Base-by-base conservation (phyloP, 2,888 invertebrate genomes). In the Axea sp. region DNA sequence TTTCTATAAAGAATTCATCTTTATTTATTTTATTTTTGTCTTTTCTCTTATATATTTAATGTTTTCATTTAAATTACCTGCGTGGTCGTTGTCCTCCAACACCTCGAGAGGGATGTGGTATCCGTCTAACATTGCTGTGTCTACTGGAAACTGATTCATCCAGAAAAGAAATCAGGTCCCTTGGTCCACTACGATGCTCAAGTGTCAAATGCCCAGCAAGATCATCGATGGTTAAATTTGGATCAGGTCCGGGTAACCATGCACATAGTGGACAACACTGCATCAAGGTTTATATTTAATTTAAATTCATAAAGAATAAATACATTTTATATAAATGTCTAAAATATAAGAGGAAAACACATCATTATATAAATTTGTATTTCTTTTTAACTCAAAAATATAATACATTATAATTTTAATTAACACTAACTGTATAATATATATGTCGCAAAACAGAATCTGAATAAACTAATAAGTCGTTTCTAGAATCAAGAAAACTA, bases 251-350 rank as follows among this genome's bases (percentile, higher is more conserved):
- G 28, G 97, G 97, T 89, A 96, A 92, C 75, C 97, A 95, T 75
- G 98, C 98, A 90, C 99, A 99, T 53, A 99, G 93, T 77, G 99
- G 99, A 89, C 99, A 99, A 64, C 98, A 96, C 92, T 98, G 19
- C 4, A 19, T 3, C 2, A 2, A 19, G 4, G 2, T 19, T 19
- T 2, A 3, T 69, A 55, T 14, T 14, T 4, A 12, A 14, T 5
- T 37, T 37, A 37, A 37, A 17, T n/a, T 37, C n/a, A 12, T 19
- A 35, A 26, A 8, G 3, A 28, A 12, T n/a, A n/a, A 17, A 39
- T 37, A n/a, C n/a, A n/a, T n/a, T n/a, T n/a, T n/a, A n/a, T n/a
- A n/a, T n/a, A n/a, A n/a, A n/a, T n/a, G n/a, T n/a, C n/a, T n/a
- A n/a, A n/a, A n/a, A n/a, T n/a, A n/a, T n/a, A n/a, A n/a, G n/a